Conservation (phyloP, 2,113 vertebrate genomes). For the Phalacrocorax pelagicus region DNA sequence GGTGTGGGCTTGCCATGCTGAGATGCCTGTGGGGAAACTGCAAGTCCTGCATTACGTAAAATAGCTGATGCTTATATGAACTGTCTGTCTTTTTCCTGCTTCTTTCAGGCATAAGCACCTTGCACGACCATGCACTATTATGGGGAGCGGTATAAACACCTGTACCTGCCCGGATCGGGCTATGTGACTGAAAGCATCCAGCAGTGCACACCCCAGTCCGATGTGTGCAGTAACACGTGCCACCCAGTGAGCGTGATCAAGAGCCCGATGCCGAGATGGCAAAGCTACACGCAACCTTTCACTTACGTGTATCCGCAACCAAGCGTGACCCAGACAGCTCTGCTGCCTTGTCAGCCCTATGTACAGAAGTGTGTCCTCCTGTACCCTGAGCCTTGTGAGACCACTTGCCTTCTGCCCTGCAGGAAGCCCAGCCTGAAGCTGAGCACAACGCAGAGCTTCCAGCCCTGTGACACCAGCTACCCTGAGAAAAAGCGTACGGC, state of each 20-base stretch:
- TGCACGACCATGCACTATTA: not conserved
- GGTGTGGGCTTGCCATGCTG: not conserved
- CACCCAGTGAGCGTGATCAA: constrained; percentile 31
- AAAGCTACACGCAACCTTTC: not conserved
- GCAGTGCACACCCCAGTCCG: not conserved
- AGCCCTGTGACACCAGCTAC: accelerated
- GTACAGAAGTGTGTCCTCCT: not conserved
- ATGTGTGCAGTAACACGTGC: not conserved
- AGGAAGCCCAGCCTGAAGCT: not conserved
- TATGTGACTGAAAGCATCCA: not conserved
- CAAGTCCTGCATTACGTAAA: not conserved
- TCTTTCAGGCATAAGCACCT: not conserved
- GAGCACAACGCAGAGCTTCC: not conserved
- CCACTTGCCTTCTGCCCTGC: not conserved
- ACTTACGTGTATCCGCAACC: not conserved
- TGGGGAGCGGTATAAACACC: not conserved
- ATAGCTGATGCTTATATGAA: not conserved
- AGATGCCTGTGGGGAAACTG: not conserved
- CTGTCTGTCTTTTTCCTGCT: not conserved
- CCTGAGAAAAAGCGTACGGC: accelerated
- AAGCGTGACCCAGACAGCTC: accelerated
- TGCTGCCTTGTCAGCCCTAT: not conserved
- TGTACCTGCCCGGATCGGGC: not conserved
- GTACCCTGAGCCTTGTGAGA: not conserved
- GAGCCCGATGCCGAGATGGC: not conserved